Percentiles rank a stretch among this genome's conserved stretches.
Evolutionary conservation across 1,140 invertebrate genomes (phyloP).

Genomic region (Brevipalpus yothersi): DNA sequence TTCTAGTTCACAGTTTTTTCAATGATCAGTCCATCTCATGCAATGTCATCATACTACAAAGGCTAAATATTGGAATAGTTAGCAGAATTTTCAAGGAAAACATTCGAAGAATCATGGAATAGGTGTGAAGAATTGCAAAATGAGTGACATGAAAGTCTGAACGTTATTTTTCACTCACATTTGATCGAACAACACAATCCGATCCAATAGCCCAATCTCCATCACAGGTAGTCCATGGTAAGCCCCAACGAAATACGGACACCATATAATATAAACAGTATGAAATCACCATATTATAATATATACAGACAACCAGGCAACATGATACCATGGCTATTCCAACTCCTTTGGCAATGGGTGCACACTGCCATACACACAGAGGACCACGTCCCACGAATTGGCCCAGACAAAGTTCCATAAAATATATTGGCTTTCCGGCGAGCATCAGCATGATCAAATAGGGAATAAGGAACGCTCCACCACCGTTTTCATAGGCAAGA

Average conservation of each 20-base stretch:
- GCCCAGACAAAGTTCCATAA: constrained; percentile 46
- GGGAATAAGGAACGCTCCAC: constrained; percentile 43
- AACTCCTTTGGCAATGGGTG: constrained; percentile 44
- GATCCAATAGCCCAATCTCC: constrained; percentile 28
- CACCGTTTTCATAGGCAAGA: constrained; percentile 46
- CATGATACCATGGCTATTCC: constrained; percentile 20
- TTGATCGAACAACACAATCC: constrained; percentile 18
- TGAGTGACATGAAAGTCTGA: no score
- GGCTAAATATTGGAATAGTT: no score
- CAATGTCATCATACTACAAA: no score
- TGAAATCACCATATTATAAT: constrained; percentile 38
- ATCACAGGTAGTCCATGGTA: constrained; percentile 24
- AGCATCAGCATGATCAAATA: constrained; percentile 32
- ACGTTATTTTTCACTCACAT: constrained; percentile 2
- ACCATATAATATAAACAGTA: constrained; percentile 46
- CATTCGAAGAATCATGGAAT: no score
- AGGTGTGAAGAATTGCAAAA: no score
- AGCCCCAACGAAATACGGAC: constrained; percentile 24
- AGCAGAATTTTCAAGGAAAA: no score
- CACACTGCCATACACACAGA: constrained; percentile 47
- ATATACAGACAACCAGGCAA: constrained; percentile 29
- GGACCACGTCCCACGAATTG: constrained; percentile 48
- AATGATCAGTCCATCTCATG: no score
- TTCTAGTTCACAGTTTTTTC: no score
- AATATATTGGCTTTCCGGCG: constrained; percentile 41